A percentile compares a stretch with the other conserved stretches of the same genome.
These are phyloP conservation scores for Sebastes aleutianus DNA, from an alignment of 2,797 vertebrate genomes.

Conservation along the genomic window DNA sequence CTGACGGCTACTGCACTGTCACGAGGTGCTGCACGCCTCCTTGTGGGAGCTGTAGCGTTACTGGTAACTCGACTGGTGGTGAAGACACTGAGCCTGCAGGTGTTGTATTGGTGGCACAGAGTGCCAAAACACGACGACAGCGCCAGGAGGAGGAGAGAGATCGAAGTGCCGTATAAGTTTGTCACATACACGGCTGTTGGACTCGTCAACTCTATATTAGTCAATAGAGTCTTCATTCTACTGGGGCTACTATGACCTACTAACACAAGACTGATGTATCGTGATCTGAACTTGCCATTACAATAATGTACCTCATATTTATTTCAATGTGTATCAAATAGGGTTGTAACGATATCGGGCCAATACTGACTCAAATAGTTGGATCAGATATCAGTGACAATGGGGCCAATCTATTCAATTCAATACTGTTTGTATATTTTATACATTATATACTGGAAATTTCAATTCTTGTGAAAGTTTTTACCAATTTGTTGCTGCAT, in stretches of 20 bases:
- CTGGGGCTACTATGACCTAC: slow-evolving; percentile 84
- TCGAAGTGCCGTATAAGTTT: slow-evolving; percentile 94
- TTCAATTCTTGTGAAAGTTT: background rate
- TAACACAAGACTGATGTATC: background rate
- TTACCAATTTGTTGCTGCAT: too few species aligned
- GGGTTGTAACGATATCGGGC: too few species aligned
- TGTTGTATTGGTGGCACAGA: slow-evolving; percentile 81
- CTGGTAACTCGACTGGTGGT: slow-evolving; percentile 82
- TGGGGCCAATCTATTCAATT: background rate
- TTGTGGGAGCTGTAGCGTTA: slow-evolving; percentile 79
- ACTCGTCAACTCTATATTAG: slow-evolving; percentile 84
- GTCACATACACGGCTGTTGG: slow-evolving; percentile 88
- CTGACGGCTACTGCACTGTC: slow-evolving; percentile 39
- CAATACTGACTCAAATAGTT: background rate
- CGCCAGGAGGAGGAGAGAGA: slow-evolving; percentile 86
- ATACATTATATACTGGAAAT: background rate
- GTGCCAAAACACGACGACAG: slow-evolving; percentile 71
- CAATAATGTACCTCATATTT: slow-evolving; percentile 41
- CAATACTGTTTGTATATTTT: background rate
- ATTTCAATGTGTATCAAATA: slow-evolving; percentile 1
- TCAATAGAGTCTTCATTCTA: slow-evolving; percentile 83
- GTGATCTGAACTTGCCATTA: background rate
- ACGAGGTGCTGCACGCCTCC: slow-evolving; percentile 68
- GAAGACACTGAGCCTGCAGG: slow-evolving; percentile 78
- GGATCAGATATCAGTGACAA: background rate